Evolutionary conservation across 2,113 vertebrate genomes (phyloP).

Genomic region (Crotalus horridus): DNA sequence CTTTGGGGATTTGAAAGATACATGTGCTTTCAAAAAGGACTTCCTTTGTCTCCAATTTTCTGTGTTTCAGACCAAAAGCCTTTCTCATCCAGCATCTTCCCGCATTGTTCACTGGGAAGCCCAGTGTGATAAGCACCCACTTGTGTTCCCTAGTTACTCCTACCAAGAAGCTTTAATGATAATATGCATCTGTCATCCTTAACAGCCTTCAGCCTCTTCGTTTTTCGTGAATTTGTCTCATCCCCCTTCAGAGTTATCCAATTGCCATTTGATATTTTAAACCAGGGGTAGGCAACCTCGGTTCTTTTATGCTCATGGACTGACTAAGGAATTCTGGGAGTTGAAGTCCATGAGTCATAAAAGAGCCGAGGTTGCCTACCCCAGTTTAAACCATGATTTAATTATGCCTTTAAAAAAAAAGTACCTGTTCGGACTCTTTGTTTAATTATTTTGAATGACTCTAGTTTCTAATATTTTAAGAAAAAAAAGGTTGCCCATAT

Average conservation of each 20-base stretch:
- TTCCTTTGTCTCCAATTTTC: background rate
- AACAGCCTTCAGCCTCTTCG: background rate
- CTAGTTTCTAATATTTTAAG: background rate
- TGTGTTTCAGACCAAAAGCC: background rate
- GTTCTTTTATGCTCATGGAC: too few species aligned
- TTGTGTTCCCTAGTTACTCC: background rate
- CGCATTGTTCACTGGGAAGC: background rate
- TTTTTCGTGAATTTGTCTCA: background rate
- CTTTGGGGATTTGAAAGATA: background rate
- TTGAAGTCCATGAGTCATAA: too few species aligned
- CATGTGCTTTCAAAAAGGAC: background rate
- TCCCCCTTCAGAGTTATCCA: background rate
- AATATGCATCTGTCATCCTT: background rate
- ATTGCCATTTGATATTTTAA: background rate
- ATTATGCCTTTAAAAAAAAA: background rate
- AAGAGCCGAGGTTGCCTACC: too few species aligned
- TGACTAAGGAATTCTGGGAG: too few species aligned
- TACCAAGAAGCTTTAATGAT: background rate
- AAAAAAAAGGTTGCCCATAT: background rate
- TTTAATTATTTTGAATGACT: background rate
- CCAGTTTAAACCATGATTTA: background rate
- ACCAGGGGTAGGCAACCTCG: background rate
- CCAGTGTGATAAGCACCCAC: too few species aligned
- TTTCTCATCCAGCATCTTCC: background rate
- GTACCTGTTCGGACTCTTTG: background rate